phyloP scores from a whole-genome alignment of 2,797 vertebrate genomes.

The Eurystomus glaucurus region DNA sequence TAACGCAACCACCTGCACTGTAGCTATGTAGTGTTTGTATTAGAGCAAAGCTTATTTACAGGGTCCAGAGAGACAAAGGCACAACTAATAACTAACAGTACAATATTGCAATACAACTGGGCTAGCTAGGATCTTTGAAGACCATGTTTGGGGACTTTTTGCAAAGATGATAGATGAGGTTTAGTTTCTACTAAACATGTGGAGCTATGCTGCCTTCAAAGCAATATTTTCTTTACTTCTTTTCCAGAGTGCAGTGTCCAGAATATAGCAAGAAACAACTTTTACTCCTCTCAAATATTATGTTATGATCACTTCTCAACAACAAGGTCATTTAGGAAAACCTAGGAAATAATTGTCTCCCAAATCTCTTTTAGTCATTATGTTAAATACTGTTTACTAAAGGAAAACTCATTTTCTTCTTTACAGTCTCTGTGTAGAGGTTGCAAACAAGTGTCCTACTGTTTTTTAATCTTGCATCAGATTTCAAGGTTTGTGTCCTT shows the following conservation, averaged over 20 bases:
- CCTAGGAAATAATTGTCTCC: neutral
- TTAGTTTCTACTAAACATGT: conserved; percentile 73
- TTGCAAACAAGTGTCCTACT: neutral
- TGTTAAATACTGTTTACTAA: neutral
- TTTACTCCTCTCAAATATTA: neutral
- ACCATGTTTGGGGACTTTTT: conserved; percentile 60
- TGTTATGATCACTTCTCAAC: neutral
- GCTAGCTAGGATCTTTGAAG: neutral
- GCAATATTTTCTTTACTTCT: neutral
- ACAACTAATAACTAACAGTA: conserved; percentile 40
- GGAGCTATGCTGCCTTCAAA: conserved; percentile 27
- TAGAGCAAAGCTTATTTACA: conserved; percentile 41
- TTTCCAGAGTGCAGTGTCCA: neutral
- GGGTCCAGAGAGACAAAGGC: neutral
- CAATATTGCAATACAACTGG: neutral
- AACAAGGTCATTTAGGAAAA: neutral
- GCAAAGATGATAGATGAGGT: conserved; percentile 77
- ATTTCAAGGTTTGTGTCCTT: neutral
- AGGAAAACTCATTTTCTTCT: neutral
- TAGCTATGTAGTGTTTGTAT: neutral
- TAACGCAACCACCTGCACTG: neutral
- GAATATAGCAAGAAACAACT: neutral
- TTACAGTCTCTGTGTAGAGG: accelerated
- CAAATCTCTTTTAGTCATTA: neutral
- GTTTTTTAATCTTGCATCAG: neutral